These are phyloP conservation scores for Gymnopithys bicolor DNA, from an alignment of 2,797 vertebrate species.

Conservation along the genomic window DNA sequence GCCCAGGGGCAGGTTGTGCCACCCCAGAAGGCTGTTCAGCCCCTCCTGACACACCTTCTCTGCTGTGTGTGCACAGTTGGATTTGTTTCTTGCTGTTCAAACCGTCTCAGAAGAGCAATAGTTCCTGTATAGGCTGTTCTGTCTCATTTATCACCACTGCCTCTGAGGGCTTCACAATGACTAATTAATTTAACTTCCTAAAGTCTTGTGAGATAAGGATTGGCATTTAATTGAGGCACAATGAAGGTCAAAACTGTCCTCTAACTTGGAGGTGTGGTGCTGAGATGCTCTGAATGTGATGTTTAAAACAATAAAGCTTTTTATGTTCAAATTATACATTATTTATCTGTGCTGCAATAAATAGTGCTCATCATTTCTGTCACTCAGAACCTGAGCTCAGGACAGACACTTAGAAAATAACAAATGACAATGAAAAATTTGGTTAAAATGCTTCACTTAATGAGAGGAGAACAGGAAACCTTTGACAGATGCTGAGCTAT, in stretches of 20 bases:
- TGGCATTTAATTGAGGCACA: conserved; percentile 36
- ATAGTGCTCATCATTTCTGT: not conserved
- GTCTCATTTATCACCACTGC: conserved; percentile 52
- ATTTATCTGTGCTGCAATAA: not conserved
- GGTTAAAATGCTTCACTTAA: not conserved
- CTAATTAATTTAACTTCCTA: conserved; percentile 63
- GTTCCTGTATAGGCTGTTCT: conserved; percentile 25
- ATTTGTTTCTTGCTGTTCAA: conserved; percentile 37
- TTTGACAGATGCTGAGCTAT: not conserved
- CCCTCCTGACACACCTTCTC: not conserved
- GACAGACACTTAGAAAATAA: not conserved
- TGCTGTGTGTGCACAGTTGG: not conserved
- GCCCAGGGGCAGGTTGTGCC: not conserved
- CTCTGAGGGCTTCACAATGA: conserved; percentile 31
- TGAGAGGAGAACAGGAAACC: not conserved
- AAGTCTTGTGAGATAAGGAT: conserved; percentile 31
- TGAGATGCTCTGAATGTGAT: not conserved
- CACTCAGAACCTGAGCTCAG: not conserved
- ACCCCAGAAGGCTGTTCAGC: not conserved
- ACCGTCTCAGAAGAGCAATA: not conserved
- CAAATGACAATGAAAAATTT: not conserved
- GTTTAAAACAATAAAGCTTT: conserved; percentile 1
- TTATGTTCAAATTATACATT: conserved; percentile 1
- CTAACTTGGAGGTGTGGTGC: not conserved
- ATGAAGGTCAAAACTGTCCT: conserved; percentile 40